Base-by-base conservation (phyloP, 2,113 vertebrate species). In the Anguilla japonica region DNA sequence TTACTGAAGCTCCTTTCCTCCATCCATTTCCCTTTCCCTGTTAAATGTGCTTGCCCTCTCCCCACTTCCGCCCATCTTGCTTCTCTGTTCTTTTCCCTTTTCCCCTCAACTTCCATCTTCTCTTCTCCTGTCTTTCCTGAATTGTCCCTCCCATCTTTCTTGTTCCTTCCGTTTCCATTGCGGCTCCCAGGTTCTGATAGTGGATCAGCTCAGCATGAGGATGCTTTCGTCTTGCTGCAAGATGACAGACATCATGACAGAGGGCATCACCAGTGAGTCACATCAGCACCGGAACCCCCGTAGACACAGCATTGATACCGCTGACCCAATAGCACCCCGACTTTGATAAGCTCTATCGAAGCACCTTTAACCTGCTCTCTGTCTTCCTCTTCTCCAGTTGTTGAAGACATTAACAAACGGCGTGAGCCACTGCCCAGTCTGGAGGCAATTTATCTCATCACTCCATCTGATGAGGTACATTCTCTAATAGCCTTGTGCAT, bases 241-340 rank as follows among this genome's bases (percentile, higher is more conserved):
- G 94, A 99, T 99, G 98, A 99, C 98, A 0, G 97, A 99, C 93
- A 99, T 99, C 93, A 98, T 99, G 98, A 98, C 98, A 0, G 98
- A 99, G 91, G 98, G 98, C 80, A 98, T 99, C 79, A 99, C 98
- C 79, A 99, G 98, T 99, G 93, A 97, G 98, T 94, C 3, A n/a
- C 63, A 1, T 5, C 20, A 6, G 2, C 63, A n/a, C 63, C 22
- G 22, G 20, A n/a, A n/a, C 63, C 63, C 26, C 63, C 9, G 20
- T 9, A 71, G 26, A n/a, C 9, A 34, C 71, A 75, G 71, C 71
- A 29, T 41, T 41, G 79, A 78, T 39, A 67, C 11, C 39, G 34
- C 46, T 83, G n/a, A 57, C n/a, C 71, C 22, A 5, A 60, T 20
- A 79, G 71, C 8, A 34, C 2, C 5, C 34, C n/a, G 83, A 22